phyloP scores from a whole-genome alignment of 2,113 vertebrate species.

The Benitochromis conjunctus region DNA sequence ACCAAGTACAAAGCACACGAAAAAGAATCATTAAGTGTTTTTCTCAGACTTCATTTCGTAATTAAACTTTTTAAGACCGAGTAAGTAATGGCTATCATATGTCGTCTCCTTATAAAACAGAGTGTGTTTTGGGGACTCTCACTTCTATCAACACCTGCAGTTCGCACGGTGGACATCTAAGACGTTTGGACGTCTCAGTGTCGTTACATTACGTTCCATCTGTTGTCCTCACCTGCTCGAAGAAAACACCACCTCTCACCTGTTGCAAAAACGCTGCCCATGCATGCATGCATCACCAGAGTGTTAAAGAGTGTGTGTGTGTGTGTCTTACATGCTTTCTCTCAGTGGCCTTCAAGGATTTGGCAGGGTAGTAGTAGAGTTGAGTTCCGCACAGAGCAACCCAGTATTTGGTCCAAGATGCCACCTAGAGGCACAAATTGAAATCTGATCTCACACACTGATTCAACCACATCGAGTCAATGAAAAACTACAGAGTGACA shows the following conservation, averaged over 20 bases:
- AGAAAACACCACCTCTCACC: background rate
- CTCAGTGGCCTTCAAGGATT: constrained; percentile 96
- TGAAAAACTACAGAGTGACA: background rate
- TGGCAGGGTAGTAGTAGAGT: constrained; percentile 94
- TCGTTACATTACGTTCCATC: background rate
- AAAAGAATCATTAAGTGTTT: background rate
- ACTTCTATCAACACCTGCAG: background rate
- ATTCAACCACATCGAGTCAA: background rate
- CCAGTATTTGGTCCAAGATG: constrained; percentile 99
- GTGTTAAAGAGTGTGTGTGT: background rate
- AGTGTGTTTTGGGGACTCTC: background rate
- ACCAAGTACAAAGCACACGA: background rate
- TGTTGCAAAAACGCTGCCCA: background rate
- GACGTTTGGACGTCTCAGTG: background rate
- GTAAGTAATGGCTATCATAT: constrained; percentile 33
- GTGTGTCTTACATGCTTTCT: constrained; percentile 90
- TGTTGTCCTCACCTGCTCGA: background rate
- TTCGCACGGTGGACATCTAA: background rate
- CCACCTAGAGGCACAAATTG: constrained; percentile 76
- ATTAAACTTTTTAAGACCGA: background rate
- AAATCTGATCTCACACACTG: background rate
- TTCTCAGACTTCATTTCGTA: background rate
- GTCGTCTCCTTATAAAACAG: background rate
- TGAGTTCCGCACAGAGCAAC: constrained; percentile 90
- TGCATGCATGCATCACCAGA: background rate